A percentile compares a stretch with the other conserved stretches of the same genome.
Evolutionary conservation across 2,888 invertebrate genomes (phyloP).

Genomic region (Papilio demoleus): DNA sequence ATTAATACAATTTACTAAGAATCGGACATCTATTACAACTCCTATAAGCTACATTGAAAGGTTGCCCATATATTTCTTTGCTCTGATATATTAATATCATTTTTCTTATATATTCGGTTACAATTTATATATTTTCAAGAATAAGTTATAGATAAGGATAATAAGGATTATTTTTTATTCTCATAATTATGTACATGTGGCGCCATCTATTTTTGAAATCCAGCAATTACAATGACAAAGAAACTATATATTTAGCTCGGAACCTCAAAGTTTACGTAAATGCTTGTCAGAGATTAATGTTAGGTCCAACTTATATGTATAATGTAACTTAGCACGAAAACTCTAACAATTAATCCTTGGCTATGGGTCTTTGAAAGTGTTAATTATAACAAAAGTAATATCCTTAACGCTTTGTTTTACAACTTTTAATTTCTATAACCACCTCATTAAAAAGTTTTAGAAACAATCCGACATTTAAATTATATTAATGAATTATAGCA

Average conservation of each 20-base stretch:
- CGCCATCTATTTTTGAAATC: neutral
- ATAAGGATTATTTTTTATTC: too few relatives aligned
- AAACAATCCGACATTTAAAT: too few relatives aligned
- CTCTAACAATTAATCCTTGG: neutral
- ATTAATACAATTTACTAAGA: neutral
- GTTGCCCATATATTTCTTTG: neutral
- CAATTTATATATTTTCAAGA: neutral
- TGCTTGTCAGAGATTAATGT: neutral
- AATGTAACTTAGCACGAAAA: neutral
- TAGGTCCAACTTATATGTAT: neutral
- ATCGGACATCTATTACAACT: neutral
- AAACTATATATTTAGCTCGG: neutral
- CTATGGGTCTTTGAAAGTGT: neutral
- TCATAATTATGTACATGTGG: neutral
- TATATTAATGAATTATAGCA: too few relatives aligned
- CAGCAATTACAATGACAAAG: neutral
- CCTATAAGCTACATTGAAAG: neutral
- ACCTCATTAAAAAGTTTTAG: too few relatives aligned
- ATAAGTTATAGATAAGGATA: too few relatives aligned
- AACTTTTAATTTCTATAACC: too few relatives aligned
- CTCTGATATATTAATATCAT: neutral
- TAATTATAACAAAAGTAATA: neutral
- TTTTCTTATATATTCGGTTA: neutral
- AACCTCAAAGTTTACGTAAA: neutral
- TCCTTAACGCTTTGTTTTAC: too few relatives aligned